Evolutionary conservation across 2,888 invertebrate species (phyloP).

Genomic region (Atethmia centrago): DNA sequence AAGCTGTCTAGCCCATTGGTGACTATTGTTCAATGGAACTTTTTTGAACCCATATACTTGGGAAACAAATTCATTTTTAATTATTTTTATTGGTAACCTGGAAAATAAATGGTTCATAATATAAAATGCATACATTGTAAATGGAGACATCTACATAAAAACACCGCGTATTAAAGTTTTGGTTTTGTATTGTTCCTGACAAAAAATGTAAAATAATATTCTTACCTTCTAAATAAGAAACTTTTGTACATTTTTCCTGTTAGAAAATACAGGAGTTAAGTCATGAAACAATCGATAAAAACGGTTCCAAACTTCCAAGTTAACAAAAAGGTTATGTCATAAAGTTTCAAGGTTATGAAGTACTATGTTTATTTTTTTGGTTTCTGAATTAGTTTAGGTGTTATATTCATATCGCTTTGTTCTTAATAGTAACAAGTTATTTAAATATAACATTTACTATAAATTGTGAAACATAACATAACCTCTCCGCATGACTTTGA

Average conservation of each 20-base stretch:
- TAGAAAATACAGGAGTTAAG: conserved; percentile 27
- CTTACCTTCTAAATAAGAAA: conserved; percentile 79
- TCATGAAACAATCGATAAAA: conserved; percentile 19
- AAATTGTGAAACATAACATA: conserved; percentile 43
- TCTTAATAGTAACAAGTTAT: neutral
- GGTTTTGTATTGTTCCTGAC: neutral
- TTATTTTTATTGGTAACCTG: conserved; percentile 77
- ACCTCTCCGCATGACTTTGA: conserved; percentile 47
- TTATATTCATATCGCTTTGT: conserved; percentile 2
- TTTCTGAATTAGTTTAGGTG: neutral
- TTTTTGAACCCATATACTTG: conserved; percentile 66
- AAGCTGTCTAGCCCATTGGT: conserved; percentile 72
- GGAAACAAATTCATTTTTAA: conserved; percentile 72
- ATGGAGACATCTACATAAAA: no score
- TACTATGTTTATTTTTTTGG: neutral
- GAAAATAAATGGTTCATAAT: conserved; percentile 41
- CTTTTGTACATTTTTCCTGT: conserved; percentile 78
- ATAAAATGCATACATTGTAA: neutral
- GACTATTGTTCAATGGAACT: conserved; percentile 47
- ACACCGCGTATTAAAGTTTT: neutral
- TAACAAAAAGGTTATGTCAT: conserved; percentile 63
- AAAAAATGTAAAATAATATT: conserved; percentile 4
- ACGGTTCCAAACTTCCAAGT: neutral
- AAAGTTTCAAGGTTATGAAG: conserved; percentile 50
- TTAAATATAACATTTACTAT: neutral